Base-by-base conservation (phyloP, 2,113 vertebrate species). In the Rhynchomys soricoides region DNA sequence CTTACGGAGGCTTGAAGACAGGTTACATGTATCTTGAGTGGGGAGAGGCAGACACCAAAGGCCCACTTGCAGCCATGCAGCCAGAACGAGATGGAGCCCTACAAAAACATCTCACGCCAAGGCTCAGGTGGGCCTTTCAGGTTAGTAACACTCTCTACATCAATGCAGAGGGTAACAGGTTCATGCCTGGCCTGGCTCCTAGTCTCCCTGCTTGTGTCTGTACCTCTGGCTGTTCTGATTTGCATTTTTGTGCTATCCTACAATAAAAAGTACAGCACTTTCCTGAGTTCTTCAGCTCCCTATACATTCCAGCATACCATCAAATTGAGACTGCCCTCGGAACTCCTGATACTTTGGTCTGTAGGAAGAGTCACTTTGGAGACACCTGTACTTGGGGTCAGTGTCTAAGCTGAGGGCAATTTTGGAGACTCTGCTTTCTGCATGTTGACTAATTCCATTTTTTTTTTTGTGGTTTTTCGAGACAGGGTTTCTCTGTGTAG, bases 261-360 rank as follows among this genome's bases (percentile, higher is more conserved):
- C 59, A 94, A 93, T 68, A 48, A 86, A 26, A 93, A 86, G 17
- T 34, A 91, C 0, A 81, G 45, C 0, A 24, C 19, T 86, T 89
- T 71, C 6, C 57, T 73, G 40, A 66, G 29, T 97, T 91, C 78
- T 88, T 2, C 70, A n/a, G 95, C 52, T 89, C 22, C 57, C 64
- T 89, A 64, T 86, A 71, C 9, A 16, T 57, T 91, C 70, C n/a
- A 86, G 29, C 55, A 89, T 93, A 86, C 91, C 22, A 93, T 29
- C 64, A 86, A 81, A 81, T 22, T 7, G 57, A 59, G 57, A 59
- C 57, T 75, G 88, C 37, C 57, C 70, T 5, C 22, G 13, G 48
- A 75, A 91, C 26, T n/a, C 29, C 64, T 4, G 0, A 22, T 89
- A 89, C 2, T 43, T 43, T 68, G 55, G 48, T 74, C 15, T 90